These are phyloP conservation scores for Zingel zingel DNA, from an alignment of 2,113 vertebrate genomes.

Conservation along the genomic window DNA sequence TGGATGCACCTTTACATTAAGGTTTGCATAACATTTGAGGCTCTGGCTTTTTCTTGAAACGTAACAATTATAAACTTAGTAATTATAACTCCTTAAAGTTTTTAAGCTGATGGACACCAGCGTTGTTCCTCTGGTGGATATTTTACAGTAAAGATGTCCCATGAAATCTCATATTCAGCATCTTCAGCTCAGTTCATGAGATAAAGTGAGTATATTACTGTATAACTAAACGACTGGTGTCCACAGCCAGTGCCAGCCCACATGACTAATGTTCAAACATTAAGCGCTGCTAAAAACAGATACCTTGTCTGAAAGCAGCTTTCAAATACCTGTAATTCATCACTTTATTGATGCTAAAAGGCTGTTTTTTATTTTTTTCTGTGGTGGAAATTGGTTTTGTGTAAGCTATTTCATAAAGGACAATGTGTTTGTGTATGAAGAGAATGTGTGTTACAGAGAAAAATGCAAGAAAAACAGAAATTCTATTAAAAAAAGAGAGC, in stretches of 20 bases:
- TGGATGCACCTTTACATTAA: conserved; percentile 38
- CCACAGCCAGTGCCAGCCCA: conserved; percentile 1
- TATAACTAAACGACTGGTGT: background rate
- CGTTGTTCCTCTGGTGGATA: background rate
- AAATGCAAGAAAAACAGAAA: background rate
- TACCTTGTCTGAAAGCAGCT: background rate
- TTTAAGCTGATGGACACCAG: conserved; percentile 10
- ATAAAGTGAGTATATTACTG: background rate
- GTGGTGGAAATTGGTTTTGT: background rate
- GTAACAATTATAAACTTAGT: background rate
- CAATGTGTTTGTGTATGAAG: background rate
- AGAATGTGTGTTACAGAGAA: background rate
- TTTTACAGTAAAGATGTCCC: conserved; percentile 4
- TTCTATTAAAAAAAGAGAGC: background rate
- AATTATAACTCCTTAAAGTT: conserved; percentile 12
- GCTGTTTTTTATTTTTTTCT: background rate
- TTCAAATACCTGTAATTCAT: conserved; percentile 6
- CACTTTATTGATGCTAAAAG: background rate
- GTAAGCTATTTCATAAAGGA: background rate
- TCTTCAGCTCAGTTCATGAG: conserved; percentile 8
- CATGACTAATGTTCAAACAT: conserved; percentile 2
- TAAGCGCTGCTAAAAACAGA: conserved; percentile 9
- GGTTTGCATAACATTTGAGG: conserved; percentile 15
- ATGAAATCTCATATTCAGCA: conserved; percentile 8
- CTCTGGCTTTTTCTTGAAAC: conserved; percentile 14